A percentile compares a stretch with the other conserved stretches of the same genome.
Conservation (phyloP, 2,113 vertebrate genomes). For the Crotophaga sulcirostris region DNA sequence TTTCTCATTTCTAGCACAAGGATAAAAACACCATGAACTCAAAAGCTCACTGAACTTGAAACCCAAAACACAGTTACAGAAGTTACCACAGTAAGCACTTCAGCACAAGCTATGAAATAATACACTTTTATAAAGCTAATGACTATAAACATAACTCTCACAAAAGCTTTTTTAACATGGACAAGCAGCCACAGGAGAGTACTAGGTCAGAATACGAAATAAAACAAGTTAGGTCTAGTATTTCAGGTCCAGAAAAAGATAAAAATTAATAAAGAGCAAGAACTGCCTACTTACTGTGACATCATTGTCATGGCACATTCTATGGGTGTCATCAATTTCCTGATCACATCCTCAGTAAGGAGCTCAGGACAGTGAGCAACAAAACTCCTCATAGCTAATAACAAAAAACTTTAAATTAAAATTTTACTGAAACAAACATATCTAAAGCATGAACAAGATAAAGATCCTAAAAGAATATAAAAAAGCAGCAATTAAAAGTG, state of each 20-base stretch:
- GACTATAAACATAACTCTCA: background rate
- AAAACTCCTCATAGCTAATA: slow-evolving; percentile 95
- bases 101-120: background rate
- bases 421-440: background rate
- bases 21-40: background rate
- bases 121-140: background rate
- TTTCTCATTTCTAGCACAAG: background rate
- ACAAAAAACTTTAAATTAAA: background rate
- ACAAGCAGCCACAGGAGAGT: background rate
- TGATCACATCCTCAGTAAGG: slow-evolving; percentile 96
- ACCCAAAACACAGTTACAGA: background rate
- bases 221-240: background rate
- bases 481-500: background rate
- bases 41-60: background rate
- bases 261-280: background rate
- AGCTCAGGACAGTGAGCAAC: slow-evolving; percentile 98
- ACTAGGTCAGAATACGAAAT: background rate
- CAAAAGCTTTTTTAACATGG: background rate
- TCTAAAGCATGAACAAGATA: background rate
- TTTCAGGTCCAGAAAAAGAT: background rate
- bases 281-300: slow-evolving; percentile 90
- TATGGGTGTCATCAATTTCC: slow-evolving; percentile 95
- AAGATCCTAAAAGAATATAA: background rate
- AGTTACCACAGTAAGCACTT: background rate
- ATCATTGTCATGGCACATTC: slow-evolving; percentile 99